Conservation (phyloP, 2,797 vertebrate genomes). For the Micromesistius poutassou region DNA sequence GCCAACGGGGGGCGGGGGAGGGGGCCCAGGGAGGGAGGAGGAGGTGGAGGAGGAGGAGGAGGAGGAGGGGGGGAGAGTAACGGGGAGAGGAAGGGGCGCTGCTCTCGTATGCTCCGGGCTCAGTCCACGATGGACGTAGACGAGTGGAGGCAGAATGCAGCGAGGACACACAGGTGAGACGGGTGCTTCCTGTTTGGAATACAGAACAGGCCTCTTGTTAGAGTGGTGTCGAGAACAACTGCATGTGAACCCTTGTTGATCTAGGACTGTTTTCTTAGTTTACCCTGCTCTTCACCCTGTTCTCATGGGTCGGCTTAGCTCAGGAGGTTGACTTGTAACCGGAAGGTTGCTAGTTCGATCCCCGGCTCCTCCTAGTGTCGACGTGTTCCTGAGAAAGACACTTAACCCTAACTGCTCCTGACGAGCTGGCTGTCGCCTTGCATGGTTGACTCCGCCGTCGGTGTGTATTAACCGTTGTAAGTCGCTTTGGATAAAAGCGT, state of each 20-base stretch:
- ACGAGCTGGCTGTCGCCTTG: no score
- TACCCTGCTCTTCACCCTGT: neutral
- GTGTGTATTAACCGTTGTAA: no score
- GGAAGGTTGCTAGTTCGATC: no score
- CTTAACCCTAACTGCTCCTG: no score
- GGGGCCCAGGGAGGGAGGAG: slow-evolving; percentile 69
- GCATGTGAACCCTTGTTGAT: neutral
- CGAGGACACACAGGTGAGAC: slow-evolving; percentile 59
- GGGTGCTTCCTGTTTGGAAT: neutral
- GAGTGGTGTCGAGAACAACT: neutral
- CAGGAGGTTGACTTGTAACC: no score
- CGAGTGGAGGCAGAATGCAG: slow-evolving; percentile 68
- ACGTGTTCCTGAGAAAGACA: no score
- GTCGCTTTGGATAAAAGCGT: no score
- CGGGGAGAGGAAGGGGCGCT: slow-evolving; percentile 76
- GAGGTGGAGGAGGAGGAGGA: slow-evolving; percentile 44
- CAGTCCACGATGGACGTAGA: slow-evolving; percentile 72
- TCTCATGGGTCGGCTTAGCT: no score
- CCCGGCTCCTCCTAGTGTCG: no score
- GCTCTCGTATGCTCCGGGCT: slow-evolving; percentile 71
- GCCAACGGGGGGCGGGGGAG: slow-evolving; percentile 66
- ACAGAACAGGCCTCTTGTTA: neutral
- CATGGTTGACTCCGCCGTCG: no score
- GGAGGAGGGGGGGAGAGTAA: slow-evolving; percentile 47
- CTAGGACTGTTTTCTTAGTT: neutral